phyloP scores from a whole-genome alignment of 1,140 invertebrate genomes.

The Listronotus oregonensis region DNA sequence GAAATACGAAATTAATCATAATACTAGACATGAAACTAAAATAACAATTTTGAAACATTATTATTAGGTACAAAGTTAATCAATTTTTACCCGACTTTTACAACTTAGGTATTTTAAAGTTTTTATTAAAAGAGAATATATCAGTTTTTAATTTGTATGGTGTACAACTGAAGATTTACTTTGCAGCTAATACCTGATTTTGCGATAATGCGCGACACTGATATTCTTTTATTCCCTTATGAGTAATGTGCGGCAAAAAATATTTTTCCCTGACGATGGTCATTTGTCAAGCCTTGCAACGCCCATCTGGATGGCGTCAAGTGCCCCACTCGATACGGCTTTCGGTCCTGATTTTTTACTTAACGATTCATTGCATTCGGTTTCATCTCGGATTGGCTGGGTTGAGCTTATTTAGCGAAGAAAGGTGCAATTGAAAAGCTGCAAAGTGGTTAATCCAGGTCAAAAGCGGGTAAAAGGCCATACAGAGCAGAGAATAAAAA shows the following conservation, averaged over 20 bases:
- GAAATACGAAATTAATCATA: no score
- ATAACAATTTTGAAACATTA: no score
- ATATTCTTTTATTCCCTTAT: not conserved
- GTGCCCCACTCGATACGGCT: slow-evolving; percentile 25
- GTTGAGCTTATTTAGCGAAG: slow-evolving; percentile 14
- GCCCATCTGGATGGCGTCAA: slow-evolving; percentile 24
- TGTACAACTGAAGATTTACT: no score
- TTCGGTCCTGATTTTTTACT: slow-evolving; percentile 24
- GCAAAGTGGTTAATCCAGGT: slow-evolving; percentile 6
- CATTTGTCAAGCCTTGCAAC: slow-evolving; percentile 26
- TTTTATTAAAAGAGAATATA: no score
- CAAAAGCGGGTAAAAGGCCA: not conserved
- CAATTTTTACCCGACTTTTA: no score
- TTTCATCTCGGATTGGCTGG: slow-evolving; percentile 18
- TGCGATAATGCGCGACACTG: no score
- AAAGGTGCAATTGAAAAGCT: slow-evolving; percentile 18
- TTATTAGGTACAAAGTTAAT: no score
- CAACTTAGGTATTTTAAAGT: no score
- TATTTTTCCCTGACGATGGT: slow-evolving; percentile 15
- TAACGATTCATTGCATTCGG: slow-evolving; percentile 28
- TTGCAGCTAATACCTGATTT: no score
- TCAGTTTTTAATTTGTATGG: no score
- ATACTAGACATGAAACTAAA: no score
- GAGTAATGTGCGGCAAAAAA: slow-evolving; percentile 11
- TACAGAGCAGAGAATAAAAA: not conserved